phyloP scores from a whole-genome alignment of 2,113 vertebrate species.

The Myrmecobius fasciatus region DNA sequence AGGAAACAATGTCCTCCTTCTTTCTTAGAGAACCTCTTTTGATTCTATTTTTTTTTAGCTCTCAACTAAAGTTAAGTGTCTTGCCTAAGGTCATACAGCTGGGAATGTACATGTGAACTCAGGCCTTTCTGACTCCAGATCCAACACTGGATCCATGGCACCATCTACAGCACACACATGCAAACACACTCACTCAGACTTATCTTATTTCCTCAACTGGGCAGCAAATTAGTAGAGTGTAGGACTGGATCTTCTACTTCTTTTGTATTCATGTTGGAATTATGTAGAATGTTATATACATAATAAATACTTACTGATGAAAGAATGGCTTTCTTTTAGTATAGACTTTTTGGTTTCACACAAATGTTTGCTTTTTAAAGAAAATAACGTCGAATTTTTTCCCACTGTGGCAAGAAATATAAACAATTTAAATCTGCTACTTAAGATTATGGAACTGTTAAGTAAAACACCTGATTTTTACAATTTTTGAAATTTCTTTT shows the following conservation, averaged over 20 bases:
- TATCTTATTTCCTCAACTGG: background rate
- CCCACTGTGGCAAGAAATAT: background rate
- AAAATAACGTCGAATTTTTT: background rate
- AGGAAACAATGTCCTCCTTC: background rate
- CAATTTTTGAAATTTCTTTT: background rate
- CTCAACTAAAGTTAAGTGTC: background rate
- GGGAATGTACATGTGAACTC: background rate
- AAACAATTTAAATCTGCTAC: background rate
- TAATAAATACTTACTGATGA: background rate
- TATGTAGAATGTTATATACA: background rate
- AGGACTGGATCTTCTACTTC: background rate
- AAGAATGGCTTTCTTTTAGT: background rate
- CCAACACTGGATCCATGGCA: background rate
- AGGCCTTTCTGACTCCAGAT: background rate
- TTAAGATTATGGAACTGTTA: background rate
- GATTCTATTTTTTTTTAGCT: background rate
- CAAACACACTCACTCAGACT: too few relatives aligned
- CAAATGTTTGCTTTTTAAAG: background rate
- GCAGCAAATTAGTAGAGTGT: background rate
- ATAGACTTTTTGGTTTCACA: background rate
- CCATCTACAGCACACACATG: background rate
- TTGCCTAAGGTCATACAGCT: background rate
- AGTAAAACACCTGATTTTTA: background rate
- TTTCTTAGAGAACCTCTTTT: background rate
- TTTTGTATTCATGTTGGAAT: background rate